Evolutionary conservation across 2,113 vertebrate genomes (phyloP).

Genomic region (Dasyprocta punctata): DNA sequence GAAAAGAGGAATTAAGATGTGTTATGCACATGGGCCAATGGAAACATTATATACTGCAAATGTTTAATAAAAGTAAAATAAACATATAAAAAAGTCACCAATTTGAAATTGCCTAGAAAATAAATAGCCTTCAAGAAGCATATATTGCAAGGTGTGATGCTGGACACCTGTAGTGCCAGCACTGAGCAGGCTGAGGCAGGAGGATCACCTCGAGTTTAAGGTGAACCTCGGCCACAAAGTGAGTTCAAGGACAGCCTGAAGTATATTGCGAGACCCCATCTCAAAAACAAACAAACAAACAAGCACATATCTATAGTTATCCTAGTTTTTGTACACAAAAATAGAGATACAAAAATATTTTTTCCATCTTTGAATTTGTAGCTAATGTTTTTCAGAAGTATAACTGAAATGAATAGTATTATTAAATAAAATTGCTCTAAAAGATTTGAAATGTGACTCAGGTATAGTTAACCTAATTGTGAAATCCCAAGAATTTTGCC

Average conservation of each 20-base stretch:
- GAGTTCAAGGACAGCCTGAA: neutral
- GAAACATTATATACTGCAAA: neutral
- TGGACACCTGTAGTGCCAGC: neutral
- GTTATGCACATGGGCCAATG: neutral
- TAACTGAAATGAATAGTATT: slow-evolving; percentile 34
- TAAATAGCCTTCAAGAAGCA: neutral
- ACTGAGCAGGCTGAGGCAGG: neutral
- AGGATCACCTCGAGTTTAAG: neutral
- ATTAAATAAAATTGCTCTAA: neutral
- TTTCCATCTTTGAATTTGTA: slow-evolving; percentile 8
- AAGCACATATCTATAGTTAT: neutral
- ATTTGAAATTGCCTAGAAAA: neutral
- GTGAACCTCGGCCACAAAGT: neutral
- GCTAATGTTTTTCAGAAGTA: neutral
- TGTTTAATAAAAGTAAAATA: neutral
- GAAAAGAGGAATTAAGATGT: neutral
- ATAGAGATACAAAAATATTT: neutral
- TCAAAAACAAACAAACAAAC: neutral
- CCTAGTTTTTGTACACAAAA: slow-evolving; percentile 1
- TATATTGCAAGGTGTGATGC: neutral
- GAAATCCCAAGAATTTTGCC: neutral
- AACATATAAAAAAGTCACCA: neutral
- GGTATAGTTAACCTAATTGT: neutral
- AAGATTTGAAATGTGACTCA: slow-evolving; percentile 14
- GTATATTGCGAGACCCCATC: neutral